These are phyloP conservation scores for Agrotis clavis DNA, from an alignment of 2,888 invertebrate species.

Conservation along the genomic window DNA sequence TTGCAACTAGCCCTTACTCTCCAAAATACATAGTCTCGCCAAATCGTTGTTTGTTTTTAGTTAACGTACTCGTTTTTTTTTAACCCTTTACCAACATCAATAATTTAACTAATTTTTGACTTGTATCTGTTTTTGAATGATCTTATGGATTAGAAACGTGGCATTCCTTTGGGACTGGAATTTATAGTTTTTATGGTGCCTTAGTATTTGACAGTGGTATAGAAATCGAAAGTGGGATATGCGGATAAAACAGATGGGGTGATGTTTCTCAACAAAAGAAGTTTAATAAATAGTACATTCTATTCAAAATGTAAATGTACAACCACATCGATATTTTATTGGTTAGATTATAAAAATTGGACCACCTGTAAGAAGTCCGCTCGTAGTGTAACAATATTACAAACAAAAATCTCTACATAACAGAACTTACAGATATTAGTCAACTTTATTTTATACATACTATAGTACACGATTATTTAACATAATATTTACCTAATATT, in stretches of 20 bases:
- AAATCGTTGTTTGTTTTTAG: no score
- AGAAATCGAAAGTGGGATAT: conserved; percentile 21
- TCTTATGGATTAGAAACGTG: background rate
- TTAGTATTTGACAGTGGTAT: background rate
- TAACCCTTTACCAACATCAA: no score
- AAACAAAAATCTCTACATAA: conserved; percentile 91
- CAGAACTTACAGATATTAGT: conserved; percentile 91
- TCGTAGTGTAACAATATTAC: conserved; percentile 90
- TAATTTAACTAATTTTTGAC: no score
- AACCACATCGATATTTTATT: conserved; percentile 91
- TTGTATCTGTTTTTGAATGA: no score
- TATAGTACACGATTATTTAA: conserved; percentile 90
- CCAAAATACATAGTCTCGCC: no score
- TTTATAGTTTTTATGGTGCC: background rate
- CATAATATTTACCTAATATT: conserved; percentile 88
- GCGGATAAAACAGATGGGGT: conserved; percentile 77
- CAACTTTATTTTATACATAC: conserved; percentile 91
- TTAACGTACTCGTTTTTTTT: no score
- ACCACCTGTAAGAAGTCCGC: conserved; percentile 88
- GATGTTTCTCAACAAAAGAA: conserved; percentile 85
- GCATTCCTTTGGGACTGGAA: background rate
- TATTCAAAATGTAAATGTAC: conserved; percentile 91
- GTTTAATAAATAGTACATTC: conserved; percentile 90
- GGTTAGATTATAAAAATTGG: conserved; percentile 91
- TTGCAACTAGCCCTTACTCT: no score